phyloP scores from a whole-genome alignment of 2,113 vertebrate species.

The Bombycilla garrulus region DNA sequence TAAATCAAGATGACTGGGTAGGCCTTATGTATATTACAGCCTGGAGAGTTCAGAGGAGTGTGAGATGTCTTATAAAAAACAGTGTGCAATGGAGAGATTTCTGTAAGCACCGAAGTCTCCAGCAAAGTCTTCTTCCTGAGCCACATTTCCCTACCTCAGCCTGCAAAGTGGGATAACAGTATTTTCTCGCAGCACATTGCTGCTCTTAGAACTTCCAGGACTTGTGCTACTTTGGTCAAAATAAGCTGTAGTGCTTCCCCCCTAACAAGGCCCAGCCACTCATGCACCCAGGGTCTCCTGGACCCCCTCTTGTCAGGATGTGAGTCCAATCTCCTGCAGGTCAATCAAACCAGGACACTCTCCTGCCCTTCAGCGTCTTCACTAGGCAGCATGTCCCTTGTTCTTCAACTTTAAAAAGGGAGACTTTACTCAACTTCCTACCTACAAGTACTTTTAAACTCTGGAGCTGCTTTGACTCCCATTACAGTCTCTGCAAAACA shows the following conservation, averaged over 20 bases:
- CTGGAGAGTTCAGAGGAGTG: not conserved
- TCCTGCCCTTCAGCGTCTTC: not conserved
- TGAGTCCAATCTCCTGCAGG: not conserved
- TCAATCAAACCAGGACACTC: not conserved
- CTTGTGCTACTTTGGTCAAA: not conserved
- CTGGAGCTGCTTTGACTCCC: not conserved
- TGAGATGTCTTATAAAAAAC: not conserved
- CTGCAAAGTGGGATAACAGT: not conserved
- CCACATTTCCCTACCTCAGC: not conserved
- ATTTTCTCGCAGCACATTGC: not conserved
- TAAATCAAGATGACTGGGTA: not conserved
- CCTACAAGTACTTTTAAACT: not conserved
- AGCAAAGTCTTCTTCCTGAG: not conserved
- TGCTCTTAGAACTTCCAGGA: not conserved
- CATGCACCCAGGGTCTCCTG: not conserved
- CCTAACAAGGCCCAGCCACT: not conserved
- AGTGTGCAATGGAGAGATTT: not conserved
- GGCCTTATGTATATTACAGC: accelerated
- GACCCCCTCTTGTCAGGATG: not conserved
- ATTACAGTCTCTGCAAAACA: not conserved
- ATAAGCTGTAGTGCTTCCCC: not conserved
- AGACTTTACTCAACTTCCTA: not conserved
- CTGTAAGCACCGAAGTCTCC: not conserved
- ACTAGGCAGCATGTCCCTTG: not conserved
- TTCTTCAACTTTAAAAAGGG: not conserved